A percentile compares a stretch with the other conserved stretches of the same genome.
Conservation (phyloP, 2,113 vertebrate species). For the Notiomystis cincta region DNA sequence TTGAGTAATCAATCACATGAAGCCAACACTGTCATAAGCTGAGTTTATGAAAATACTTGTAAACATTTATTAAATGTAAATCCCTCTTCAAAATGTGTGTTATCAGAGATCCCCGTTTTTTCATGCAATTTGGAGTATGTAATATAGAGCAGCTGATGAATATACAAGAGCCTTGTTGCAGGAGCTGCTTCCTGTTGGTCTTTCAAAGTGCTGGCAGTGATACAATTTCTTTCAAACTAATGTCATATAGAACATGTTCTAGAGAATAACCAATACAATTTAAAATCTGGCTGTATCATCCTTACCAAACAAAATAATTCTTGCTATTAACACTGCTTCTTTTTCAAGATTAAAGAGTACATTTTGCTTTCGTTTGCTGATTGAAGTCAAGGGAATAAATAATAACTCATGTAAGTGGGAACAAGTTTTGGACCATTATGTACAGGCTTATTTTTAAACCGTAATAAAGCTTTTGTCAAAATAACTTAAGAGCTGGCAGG, state of each 20-base stretch:
- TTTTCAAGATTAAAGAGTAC: neutral
- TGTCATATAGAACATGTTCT: neutral
- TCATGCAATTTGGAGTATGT: slow-evolving; percentile 45
- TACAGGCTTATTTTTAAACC: neutral
- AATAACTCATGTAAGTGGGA: neutral
- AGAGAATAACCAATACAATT: neutral
- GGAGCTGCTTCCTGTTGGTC: slow-evolving; percentile 36
- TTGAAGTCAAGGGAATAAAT: neutral
- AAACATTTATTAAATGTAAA: slow-evolving; percentile 85
- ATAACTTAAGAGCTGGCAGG: neutral
- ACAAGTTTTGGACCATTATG: neutral
- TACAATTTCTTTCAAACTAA: slow-evolving; percentile 5
- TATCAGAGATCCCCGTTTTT: slow-evolving; percentile 42
- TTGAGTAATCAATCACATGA: slow-evolving; percentile 73
- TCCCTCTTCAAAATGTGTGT: slow-evolving; percentile 72
- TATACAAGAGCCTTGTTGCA: slow-evolving; percentile 12
- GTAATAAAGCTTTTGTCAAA: neutral
- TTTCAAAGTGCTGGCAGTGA: neutral
- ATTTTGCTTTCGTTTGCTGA: neutral
- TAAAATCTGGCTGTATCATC: neutral
- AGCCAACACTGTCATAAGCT: slow-evolving; percentile 77
- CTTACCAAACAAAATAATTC: slow-evolving; percentile 8
- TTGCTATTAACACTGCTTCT: neutral
- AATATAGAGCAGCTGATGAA: slow-evolving; percentile 46
- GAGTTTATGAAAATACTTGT: slow-evolving; percentile 83